A percentile compares a stretch with the other conserved stretches of the same genome.
Conservation (phyloP, 2,888 invertebrate species). For the Apotomis betuletana region DNA sequence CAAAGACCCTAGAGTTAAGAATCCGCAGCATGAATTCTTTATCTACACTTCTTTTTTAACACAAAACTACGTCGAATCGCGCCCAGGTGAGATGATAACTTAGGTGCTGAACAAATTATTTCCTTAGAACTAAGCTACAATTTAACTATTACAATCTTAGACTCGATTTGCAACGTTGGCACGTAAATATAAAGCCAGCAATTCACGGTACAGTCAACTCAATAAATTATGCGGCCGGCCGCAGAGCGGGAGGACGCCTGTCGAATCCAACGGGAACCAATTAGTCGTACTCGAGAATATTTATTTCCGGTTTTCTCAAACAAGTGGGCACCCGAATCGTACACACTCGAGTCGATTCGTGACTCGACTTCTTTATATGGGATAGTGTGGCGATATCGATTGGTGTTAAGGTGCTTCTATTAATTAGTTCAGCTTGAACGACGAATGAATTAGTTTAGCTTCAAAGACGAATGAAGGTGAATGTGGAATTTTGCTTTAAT, state of each 20-base stretch:
- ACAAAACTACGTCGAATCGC: no score
- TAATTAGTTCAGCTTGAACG: conserved; percentile 28
- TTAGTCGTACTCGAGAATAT: conserved; percentile 78
- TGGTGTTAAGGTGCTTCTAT: conserved; percentile 48
- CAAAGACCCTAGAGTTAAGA: no score
- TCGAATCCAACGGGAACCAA: conserved; percentile 80
- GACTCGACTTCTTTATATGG: conserved; percentile 64
- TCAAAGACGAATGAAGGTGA: conserved; percentile 32
- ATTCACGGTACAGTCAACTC: conserved; percentile 61
- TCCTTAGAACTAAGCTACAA: conserved; percentile 3
- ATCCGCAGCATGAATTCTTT: no score
- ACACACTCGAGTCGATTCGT: conserved; percentile 64
- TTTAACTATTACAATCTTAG: conserved; percentile 39
- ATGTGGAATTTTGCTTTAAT: not conserved
- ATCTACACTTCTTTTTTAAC: no score
- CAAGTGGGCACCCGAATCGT: conserved; percentile 66
- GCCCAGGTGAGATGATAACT: no score
- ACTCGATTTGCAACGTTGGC: conserved; percentile 52
- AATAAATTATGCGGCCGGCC: conserved; percentile 79
- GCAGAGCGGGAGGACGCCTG: conserved; percentile 69
- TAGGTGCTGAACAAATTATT: no score
- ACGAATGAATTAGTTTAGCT: conserved; percentile 30
- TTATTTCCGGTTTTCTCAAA: conserved; percentile 79
- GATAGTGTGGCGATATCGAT: conserved; percentile 51
- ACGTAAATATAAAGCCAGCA: conserved; percentile 54